Percentiles rank a stretch among this genome's conserved stretches.
These are phyloP conservation scores for Hesperia comma DNA, from an alignment of 2,888 invertebrate genomes.

Conservation along the genomic window DNA sequence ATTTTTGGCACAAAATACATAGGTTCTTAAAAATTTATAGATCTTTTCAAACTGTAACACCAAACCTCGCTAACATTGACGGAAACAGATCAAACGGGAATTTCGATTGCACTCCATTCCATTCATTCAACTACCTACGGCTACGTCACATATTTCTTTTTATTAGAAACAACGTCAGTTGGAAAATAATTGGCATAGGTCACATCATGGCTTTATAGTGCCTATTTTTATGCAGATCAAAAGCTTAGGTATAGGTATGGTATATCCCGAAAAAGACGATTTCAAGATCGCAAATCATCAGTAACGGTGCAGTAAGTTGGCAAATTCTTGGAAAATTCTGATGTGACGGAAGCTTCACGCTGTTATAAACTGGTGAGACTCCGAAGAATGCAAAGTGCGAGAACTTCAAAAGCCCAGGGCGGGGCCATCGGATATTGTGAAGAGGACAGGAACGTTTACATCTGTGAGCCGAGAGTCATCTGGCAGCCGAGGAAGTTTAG, in stretches of 20 bases:
- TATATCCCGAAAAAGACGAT: neutral
- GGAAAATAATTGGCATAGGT: slow-evolving; percentile 1
- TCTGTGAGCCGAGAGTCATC: too few relatives aligned
- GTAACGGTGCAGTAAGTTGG: too few relatives aligned
- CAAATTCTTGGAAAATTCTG: too few relatives aligned
- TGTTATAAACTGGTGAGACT: too few relatives aligned
- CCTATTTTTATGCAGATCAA: neutral
- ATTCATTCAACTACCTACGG: neutral
- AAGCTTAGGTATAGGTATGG: too few relatives aligned
- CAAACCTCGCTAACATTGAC: neutral
- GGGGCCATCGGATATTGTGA: too few relatives aligned
- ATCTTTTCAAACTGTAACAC: slow-evolving; percentile 8
- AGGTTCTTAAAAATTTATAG: slow-evolving; percentile 1
- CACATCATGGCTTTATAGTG: neutral
- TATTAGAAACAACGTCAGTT: neutral
- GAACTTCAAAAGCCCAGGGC: too few relatives aligned
- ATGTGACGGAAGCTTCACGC: too few relatives aligned
- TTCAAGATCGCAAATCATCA: too few relatives aligned
- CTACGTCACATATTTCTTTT: neutral
- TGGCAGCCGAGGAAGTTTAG: too few relatives aligned
- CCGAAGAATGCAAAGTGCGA: too few relatives aligned
- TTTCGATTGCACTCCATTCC: slow-evolving; percentile 4
- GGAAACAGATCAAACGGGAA: slow-evolving; percentile 5
- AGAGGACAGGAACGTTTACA: too few relatives aligned
- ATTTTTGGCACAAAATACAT: neutral